Conservation (phyloP, 1,140 invertebrate species). For the Dolichoris vasculosae region DNA sequence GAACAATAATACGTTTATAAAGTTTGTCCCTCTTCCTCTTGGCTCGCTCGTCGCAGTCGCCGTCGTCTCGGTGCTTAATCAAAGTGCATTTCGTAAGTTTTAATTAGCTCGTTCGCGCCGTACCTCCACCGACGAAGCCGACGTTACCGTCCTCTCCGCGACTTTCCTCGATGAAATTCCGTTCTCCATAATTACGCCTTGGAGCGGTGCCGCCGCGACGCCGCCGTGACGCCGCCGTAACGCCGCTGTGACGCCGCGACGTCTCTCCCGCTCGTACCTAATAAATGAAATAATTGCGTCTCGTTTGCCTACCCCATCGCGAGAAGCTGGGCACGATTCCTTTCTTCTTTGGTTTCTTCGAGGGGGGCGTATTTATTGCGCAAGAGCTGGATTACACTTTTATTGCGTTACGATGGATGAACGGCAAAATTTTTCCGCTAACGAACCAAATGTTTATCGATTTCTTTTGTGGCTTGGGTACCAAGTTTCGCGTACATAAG, state of each 20-base stretch:
- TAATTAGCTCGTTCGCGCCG: conserved; percentile 54
- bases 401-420: no score
- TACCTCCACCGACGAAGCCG: background rate
- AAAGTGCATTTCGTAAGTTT: conserved; percentile 56
- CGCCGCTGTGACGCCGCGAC: no score
- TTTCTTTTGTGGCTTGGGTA: no score
- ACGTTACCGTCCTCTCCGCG: background rate
- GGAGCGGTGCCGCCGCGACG: background rate
- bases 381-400: no score
- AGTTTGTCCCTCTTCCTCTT: background rate
- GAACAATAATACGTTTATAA: conserved; percentile 39
- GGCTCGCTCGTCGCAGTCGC: no score
- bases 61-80: conserved; percentile 35
- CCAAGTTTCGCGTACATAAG: no score
- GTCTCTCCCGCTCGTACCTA: background rate
- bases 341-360: no score
- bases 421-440: no score
- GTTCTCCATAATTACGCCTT: conserved; percentile 21
- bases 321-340: no score
- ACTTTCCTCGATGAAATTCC: conserved; percentile 41
- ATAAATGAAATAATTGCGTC: conserved; percentile 8
- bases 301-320: background rate
- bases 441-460: no score
- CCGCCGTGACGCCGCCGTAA: background rate
- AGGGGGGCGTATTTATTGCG: no score